Evolutionary conservation across 30 jellyfish, hydroid and myxozoan genomes (phyloP).

Genomic region (Catostylus mosaicus): DNA sequence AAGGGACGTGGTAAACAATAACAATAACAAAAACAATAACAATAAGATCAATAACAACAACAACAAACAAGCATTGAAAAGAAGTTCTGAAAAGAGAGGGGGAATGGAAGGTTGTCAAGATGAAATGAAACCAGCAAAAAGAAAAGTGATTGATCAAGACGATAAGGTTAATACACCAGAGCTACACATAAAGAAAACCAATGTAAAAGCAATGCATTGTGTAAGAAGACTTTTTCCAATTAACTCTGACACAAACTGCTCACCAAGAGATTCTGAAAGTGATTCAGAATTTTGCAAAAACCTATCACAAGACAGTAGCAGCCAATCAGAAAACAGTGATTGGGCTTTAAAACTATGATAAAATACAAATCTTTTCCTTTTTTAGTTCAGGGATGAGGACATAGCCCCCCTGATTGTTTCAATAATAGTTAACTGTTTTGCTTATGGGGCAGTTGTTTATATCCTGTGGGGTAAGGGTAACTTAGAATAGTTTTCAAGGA

Average conservation of each 20-base stretch:
- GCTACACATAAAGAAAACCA: background rate
- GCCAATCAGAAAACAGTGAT: conserved; percentile 53
- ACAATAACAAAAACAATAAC: background rate
- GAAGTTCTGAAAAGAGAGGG: background rate
- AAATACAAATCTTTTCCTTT: background rate
- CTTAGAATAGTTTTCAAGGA: no score
- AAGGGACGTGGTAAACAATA: conserved; percentile 4
- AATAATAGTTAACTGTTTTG: no score
- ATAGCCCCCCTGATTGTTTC: no score
- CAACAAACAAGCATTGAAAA: background rate
- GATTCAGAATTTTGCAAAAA: conserved; percentile 64
- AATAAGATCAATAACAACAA: background rate
- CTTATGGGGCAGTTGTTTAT: no score
- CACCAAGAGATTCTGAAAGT: conserved; percentile 59
- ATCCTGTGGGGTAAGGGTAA: no score
- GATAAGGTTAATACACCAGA: conserved; percentile 23
- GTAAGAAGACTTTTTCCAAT: conserved; percentile 60
- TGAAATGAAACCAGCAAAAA: conserved; percentile 12
- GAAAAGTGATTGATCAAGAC: conserved; percentile 21
- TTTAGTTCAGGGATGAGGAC: no score
- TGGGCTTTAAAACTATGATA: conserved; percentile 17
- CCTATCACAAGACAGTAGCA: conserved; percentile 56
- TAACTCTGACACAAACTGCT: background rate
- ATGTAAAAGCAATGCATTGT: conserved; percentile 42
- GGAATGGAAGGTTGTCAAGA: conserved; percentile 1